These are phyloP conservation scores for Colostygia pectinataria DNA, from an alignment of 2,888 invertebrate species.

Conservation along the genomic window DNA sequence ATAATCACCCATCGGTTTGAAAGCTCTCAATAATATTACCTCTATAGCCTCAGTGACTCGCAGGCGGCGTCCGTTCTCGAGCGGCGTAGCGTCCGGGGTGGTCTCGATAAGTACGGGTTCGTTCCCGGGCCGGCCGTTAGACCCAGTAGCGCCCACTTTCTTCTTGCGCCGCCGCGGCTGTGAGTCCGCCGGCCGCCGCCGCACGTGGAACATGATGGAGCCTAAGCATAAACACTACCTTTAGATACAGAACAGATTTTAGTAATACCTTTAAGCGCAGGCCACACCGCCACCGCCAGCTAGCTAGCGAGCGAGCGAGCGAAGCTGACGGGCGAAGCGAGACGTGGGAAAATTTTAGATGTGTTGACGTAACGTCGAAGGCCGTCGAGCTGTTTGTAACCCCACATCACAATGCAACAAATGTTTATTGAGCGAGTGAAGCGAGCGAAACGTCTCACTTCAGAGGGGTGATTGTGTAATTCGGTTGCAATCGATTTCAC, in stretches of 20 bases:
- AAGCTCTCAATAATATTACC: constrained; percentile 73
- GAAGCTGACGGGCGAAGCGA: too few relatives aligned
- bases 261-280: too few relatives aligned
- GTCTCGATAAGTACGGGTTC: constrained; percentile 88
- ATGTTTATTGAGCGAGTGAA: too few relatives aligned
- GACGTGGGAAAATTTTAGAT: too few relatives aligned
- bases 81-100: constrained; percentile 88
- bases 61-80: constrained; percentile 85
- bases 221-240: constrained; percentile 79
- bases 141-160: constrained; percentile 82
- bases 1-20: too few relatives aligned
- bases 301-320: too few relatives aligned
- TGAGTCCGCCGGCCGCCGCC: constrained; percentile 95
- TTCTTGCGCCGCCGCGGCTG: constrained; percentile 95
- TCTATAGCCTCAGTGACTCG: constrained; percentile 86
- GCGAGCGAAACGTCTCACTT: too few relatives aligned
- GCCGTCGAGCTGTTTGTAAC: background rate
- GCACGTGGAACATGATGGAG: constrained; percentile 98
- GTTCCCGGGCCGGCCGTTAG: constrained; percentile 81
- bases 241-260: background rate
- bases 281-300: too few relatives aligned
- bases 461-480: too few relatives aligned
- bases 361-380: background rate
- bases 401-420: too few relatives aligned
- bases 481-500: too few relatives aligned